Base-by-base conservation (phyloP, 2,888 invertebrate genomes). In the Drosophila monieri region DNA sequence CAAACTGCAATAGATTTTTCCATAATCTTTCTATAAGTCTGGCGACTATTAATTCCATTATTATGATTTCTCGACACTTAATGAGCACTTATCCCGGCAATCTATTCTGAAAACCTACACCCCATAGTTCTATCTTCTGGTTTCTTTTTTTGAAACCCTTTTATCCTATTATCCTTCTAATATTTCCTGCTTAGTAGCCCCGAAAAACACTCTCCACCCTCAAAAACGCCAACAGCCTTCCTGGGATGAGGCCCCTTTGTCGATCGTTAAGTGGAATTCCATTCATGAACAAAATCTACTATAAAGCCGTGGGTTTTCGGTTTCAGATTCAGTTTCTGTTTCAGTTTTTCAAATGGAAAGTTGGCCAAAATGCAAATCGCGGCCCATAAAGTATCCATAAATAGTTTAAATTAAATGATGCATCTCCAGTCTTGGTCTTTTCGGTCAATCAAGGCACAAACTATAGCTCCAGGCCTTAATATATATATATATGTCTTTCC, bases 291-390 rank as follows among this genome's bases (percentile, higher is more conserved):
- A 30, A 25, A 27, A 9, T 10, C 18, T 18, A 37, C 10, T 14
- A 41, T 9, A 47, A 25, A n/a, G 35, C 14, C 14, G 3, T 14
- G 9, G 15, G 8, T 43, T 12, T 14, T 12, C 14, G 4, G 30
- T 15, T 52, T 27, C 4, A 6, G 27, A 9, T 27, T 27, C 9
- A 9, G 27, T 27, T 27, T 27, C 27, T 3, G 55, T 35, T 43
- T 43, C 32, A 41, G 41, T 48, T 49, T 35, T 35, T 62, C 48
- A 65, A 47, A 65, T 47, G 68, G 65, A 67, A 67, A 65, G 65
- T 70, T 62, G 73, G 62, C 54, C 69, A 70, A 69, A 41, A 70
- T 71, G 71, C 61, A 68, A 68, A 68, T 68, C 61, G 48, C 35
- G 48, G 18, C 39, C 53, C 49, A 53, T 69, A 61, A 69, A 69